Evolutionary conservation across 2,888 invertebrate genomes (phyloP), one percentile per base, ranked within the genome.

Genomic region (Drosophila prostipennis): DNA sequence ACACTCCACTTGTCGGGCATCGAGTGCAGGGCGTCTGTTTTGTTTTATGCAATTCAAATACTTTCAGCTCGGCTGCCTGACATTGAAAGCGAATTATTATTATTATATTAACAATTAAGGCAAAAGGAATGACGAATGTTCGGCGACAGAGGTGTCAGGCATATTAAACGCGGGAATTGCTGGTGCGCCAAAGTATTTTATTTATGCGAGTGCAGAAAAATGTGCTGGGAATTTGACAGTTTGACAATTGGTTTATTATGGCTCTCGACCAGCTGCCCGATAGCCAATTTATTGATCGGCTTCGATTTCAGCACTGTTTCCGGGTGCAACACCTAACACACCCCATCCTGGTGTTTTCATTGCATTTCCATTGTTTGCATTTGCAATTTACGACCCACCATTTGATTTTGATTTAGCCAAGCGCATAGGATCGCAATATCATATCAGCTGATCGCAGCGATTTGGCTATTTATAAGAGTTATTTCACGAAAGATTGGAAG

Each of bases 141-240:
- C 54, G 69, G 32, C 36, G 67, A 77, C 61, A 68, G 67, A 55
- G 59, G 61, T 70, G 53, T 56, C 60, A 42, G 37, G 54, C 39
- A 61, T 72, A 45, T 34, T 68, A 26, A 36, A 51, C n/a, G 36
- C 43, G 34, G 23, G 29, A 60, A 37, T 69, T 71, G 55, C 42
- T 52, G 46, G 42, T 65, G 61, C 52, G 58, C 60, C 58, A 48
- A 56, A 65, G 60, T 57, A 55, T 74, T 56, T 74, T 72, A 53
- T 65, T 67, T 70, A 61, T 74, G 68, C 63, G 45, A 70, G 54
- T 67, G 56, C 64, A 56, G 51, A 76, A 56, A 68, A 65, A 65
- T 45, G 69, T 68, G 61, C 63, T 73, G 42, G 74, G 72, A 78
- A 82, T 82, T 83, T 83, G 80, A 86, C 86, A 76, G 74, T 73